Conservation (phyloP, 2,797 vertebrate species). For the Mus caroli region DNA sequence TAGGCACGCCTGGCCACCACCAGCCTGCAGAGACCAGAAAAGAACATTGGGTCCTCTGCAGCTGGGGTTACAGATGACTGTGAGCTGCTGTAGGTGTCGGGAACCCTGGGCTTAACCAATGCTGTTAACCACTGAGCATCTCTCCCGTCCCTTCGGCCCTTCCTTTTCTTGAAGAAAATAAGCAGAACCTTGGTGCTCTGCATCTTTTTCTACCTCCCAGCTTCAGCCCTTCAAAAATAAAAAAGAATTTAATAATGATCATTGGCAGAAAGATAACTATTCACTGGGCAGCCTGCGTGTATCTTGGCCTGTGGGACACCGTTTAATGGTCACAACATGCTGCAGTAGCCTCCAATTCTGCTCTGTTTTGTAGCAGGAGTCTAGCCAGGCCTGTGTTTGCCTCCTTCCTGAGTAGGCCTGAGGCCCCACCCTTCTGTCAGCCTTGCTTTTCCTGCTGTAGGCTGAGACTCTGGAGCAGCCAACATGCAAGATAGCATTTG, state of each 20-base stretch:
- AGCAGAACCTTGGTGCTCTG: not conserved
- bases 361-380: not conserved
- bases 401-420: not conserved
- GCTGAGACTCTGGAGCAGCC: not conserved
- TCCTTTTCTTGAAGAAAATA: not conserved
- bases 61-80: not conserved
- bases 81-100: not conserved
- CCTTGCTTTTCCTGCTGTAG: not conserved
- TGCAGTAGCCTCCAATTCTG: not conserved
- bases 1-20: not conserved
- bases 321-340: not conserved
- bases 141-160: not conserved
- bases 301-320: not conserved
- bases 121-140: not conserved
- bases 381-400: not conserved
- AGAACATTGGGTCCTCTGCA: not conserved
- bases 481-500: not conserved
- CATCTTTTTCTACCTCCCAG: not conserved
- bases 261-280: not conserved
- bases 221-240: not conserved
- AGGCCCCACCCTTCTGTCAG: not conserved
- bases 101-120: not conserved
- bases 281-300: not conserved
- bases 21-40: not conserved
- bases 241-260: not conserved